Base-by-base conservation (phyloP, 2,113 vertebrate genomes). In the Antidorcas marsupialis region DNA sequence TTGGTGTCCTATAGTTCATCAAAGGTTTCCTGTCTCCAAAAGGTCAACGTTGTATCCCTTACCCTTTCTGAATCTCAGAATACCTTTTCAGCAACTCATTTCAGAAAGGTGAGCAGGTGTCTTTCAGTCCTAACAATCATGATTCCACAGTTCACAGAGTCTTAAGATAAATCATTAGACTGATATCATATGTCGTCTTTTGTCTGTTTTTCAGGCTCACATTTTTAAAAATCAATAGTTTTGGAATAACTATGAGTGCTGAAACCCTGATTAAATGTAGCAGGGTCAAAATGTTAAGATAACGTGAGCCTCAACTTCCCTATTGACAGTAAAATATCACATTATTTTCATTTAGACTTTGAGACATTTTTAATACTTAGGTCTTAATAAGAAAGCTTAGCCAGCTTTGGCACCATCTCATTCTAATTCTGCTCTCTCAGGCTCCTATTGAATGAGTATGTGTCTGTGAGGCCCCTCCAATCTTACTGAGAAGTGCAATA, bases 31-130 rank as follows among this genome's bases (percentile, higher is more conserved):
- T 98, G 97, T 98, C 96, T 97, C 88, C 25, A 47, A 97, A 98
- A 98, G 98, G 98, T 98, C 98, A 97, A 82, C 64, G 19, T 94
- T 89, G 91, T 92, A 91, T 93, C 95, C 96, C 83, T 96, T 97
- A 98, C 97, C 98, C 97, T 98, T 98, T 98, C 94, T 97, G 76
- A 97, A 91, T 97, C 98, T 98, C 96, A 96, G 91, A 98, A 94
- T 97, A 88, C 86, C 86, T 97, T 94, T 98, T 92, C 95, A 96
- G 94, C 57, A 95, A 67, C 91, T 97, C 92, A 87, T 98, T 96
- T 97, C 91, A 94, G 93, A 98, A 98, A 97, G 98, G 97, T 95
- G 97, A 98, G 97, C 97, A 98, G 98, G 95, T 97, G 97, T 92
- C 98, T 97, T 95, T 98, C 93, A 87, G 88, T 91, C 78, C 78